Evolutionary conservation across 2,888 invertebrate species (phyloP), one percentile per base, ranked within the genome.

Genomic region (Euzophera pinguis): DNA sequence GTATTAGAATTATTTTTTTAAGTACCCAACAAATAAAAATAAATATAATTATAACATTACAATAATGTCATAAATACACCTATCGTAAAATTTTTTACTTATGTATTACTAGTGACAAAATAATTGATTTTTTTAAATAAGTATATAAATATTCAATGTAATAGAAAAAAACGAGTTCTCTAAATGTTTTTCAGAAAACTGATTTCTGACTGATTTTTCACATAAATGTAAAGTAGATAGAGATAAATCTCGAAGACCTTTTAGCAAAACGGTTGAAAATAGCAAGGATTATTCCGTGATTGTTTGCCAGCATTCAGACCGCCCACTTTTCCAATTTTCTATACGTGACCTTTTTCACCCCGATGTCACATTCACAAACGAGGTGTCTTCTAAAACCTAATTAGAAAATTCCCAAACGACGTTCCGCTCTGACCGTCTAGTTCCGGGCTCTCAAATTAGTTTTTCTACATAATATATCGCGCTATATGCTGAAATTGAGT

Each of bases 301-400:
- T 32, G 13, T 45, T 32, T 80, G 79, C 79, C 78, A 70, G 71
- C 79, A 83, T 74, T 78, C 74, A 72, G 70, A 66, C 37, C 41
- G 52, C 8, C 39, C 16, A 66, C 63, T 69, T 79, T 81, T 79
- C 85, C 84, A 87, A 89, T 87, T 84, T 84, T 80, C 80, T 78
- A 78, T 77, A 85, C 81, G 88, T 87, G 87, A 90, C 89, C 90
- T 85, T 87, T 89, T 84, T 82, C 83, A 81, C 72, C 64, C 76
- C 74, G 73, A 75, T 77, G 86, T 89, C 87, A 86, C 89, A 87
- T 76, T 84, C 84, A 73, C 83, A 81, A 84, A 84, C 86, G 88
- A 90, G 86, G 83, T 86, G 86, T 89, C 88, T 89, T 89, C 88
- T 87, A 85, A 84, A 84, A 84, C 84, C 88, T 89, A 89, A 90